Percentiles rank a stretch among this genome's conserved stretches.
Evolutionary conservation across 2,888 invertebrate species (phyloP).

Genomic region (Drosophila gaucha): DNA sequence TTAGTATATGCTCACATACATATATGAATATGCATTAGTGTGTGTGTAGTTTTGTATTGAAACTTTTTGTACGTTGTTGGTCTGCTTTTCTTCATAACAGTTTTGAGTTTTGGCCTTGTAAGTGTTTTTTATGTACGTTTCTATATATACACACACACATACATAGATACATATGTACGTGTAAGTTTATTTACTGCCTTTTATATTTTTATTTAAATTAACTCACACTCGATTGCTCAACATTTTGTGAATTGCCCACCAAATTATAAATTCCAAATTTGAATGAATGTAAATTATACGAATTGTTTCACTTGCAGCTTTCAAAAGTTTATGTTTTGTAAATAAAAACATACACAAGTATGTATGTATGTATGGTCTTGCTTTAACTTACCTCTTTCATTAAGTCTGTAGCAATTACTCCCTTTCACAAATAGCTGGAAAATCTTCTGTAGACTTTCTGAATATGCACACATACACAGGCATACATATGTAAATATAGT

Average conservation of each 20-base stretch:
- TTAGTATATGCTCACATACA: background rate
- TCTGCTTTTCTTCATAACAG: conserved; percentile 70
- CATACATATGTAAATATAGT: conserved; percentile 19
- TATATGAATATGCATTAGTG: conserved; percentile 2
- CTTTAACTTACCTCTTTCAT: conserved; percentile 69
- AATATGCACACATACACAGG: conserved; percentile 33
- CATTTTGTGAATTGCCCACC: conserved; percentile 1
- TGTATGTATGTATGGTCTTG: background rate
- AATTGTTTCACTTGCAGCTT: conserved; percentile 1
- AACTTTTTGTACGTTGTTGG: conserved; percentile 52
- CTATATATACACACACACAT: too few relatives aligned
- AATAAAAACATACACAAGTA: background rate
- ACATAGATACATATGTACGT: background rate
- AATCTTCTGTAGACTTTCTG: conserved; percentile 57
- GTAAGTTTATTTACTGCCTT: background rate
- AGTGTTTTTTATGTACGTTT: conserved; percentile 24
- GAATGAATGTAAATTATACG: conserved; percentile 3
- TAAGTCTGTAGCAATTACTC: conserved; percentile 69
- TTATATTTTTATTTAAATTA: conserved; percentile 9
- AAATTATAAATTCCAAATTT: background rate
- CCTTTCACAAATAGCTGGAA: conserved; percentile 63
- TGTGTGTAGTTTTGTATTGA: conserved; percentile 35
- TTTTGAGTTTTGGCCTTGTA: conserved; percentile 71
- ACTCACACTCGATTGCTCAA: conserved; percentile 14
- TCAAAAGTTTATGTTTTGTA: background rate